Conservation (phyloP, 2,888 invertebrate genomes). For the Papilio demoleus region DNA sequence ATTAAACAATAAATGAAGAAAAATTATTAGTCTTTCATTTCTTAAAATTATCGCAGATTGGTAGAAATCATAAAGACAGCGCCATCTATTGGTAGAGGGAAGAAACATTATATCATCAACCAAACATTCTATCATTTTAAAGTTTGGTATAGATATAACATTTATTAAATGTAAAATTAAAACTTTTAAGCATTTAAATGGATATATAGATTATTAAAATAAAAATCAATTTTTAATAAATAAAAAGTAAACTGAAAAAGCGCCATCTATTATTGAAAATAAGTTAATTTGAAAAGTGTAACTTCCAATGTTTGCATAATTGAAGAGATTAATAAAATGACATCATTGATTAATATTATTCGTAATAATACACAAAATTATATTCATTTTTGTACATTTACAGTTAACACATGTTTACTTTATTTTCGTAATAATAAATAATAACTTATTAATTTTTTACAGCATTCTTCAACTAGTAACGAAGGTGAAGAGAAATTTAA, state of each 20-base stretch:
- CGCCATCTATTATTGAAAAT: neutral
- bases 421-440: neutral
- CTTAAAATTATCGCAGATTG: too few species aligned
- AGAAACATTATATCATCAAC: neutral
- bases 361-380: too few species aligned
- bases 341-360: too few species aligned
- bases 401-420: too few species aligned
- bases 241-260: neutral
- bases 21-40: slow-evolving; percentile 48
- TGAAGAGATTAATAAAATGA: too few species aligned
- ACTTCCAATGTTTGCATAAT: neutral
- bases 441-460: neutral
- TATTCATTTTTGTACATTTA: too few species aligned
- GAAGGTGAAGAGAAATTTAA: slow-evolving; percentile 8
- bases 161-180: too few species aligned
- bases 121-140: neutral
- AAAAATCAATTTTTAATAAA: neutral
- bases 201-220: neutral
- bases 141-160: neutral
- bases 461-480: slow-evolving; percentile 11
- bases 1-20: slow-evolving; percentile 48
- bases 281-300: neutral
- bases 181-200: too few species aligned
- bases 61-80: neutral
- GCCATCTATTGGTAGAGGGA: slow-evolving; percentile 4